Percentiles rank a stretch among this genome's conserved stretches.
Conservation (phyloP, 1,140 invertebrate genomes). For the Lordiphosa collinella region DNA sequence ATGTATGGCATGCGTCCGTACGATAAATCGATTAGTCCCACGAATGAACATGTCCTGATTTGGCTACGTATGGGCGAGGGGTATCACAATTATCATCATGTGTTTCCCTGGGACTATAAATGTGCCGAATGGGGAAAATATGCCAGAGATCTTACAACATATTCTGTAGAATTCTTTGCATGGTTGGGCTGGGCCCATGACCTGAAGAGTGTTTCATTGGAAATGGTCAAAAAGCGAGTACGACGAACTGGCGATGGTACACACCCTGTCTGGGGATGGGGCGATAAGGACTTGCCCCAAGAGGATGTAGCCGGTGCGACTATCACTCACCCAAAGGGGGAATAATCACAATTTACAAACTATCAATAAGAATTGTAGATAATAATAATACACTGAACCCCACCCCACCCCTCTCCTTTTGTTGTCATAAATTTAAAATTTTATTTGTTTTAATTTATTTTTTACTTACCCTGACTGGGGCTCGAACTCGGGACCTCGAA, state of each 20-base stretch:
- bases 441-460: too few relatives aligned
- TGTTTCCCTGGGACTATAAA: constrained; percentile 96
- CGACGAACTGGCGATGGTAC: constrained; percentile 88
- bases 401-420: too few relatives aligned
- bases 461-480: too few relatives aligned
- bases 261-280: constrained; percentile 91
- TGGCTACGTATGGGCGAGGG: constrained; percentile 89
- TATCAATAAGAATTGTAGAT: too few relatives aligned
- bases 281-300: constrained; percentile 86
- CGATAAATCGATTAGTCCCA: constrained; percentile 89
- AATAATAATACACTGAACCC: too few relatives aligned
- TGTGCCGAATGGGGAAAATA: constrained; percentile 89
- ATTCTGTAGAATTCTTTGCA: constrained; percentile 91
- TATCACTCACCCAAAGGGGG: constrained; percentile 79
- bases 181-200: constrained; percentile 93
- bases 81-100: constrained; percentile 97
- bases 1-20: constrained; percentile 94
- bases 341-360: too few relatives aligned
- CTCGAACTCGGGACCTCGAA: too few relatives aligned
- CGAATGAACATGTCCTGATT: constrained; percentile 85
- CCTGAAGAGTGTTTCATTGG: constrained; percentile 87
- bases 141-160: constrained; percentile 88
- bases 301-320: constrained; percentile 84
- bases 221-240: constrained; percentile 85
- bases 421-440: too few relatives aligned